Percentiles rank a stretch among this genome's conserved stretches.
Conservation (phyloP, 2,797 vertebrate genomes). For the Steatocranus sp. region DNA sequence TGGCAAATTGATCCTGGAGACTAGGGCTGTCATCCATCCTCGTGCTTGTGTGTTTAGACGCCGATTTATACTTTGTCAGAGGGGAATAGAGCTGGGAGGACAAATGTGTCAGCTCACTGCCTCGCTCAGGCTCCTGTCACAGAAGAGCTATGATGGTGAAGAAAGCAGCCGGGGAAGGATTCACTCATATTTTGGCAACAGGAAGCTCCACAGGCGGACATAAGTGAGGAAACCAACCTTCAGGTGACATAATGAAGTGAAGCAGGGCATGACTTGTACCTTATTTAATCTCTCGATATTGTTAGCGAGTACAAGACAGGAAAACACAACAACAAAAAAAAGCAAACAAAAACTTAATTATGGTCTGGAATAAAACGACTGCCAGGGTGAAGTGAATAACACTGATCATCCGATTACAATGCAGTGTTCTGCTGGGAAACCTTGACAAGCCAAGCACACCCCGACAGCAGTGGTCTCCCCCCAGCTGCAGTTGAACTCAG, state of each 20-base stretch:
- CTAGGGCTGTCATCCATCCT: slow-evolving; percentile 56
- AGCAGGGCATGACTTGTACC: neutral
- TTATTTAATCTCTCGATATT: neutral
- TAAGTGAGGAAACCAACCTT: neutral
- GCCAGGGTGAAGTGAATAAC: neutral
- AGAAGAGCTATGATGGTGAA: slow-evolving; percentile 24
- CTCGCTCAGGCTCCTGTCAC: slow-evolving; percentile 33
- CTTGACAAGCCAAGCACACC: neutral
- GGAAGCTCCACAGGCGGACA: neutral
- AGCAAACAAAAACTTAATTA: neutral
- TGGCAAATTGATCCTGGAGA: slow-evolving; percentile 66
- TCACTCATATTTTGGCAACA: neutral
- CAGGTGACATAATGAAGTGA: neutral
- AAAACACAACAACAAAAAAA: neutral
- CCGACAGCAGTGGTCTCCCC: neutral
- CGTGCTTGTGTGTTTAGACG: slow-evolving; percentile 42
- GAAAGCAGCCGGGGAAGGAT: neutral
- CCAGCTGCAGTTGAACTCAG: neutral
- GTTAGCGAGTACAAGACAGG: neutral
- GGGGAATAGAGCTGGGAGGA: slow-evolving; percentile 39
- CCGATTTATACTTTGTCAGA: slow-evolving; percentile 37
- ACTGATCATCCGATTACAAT: neutral
- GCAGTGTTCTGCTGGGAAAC: neutral
- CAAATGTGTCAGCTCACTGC: slow-evolving; percentile 38
- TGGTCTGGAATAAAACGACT: neutral